These are phyloP conservation scores for Dryobota labecula DNA, from an alignment of 2,888 invertebrate species.

Conservation along the genomic window DNA sequence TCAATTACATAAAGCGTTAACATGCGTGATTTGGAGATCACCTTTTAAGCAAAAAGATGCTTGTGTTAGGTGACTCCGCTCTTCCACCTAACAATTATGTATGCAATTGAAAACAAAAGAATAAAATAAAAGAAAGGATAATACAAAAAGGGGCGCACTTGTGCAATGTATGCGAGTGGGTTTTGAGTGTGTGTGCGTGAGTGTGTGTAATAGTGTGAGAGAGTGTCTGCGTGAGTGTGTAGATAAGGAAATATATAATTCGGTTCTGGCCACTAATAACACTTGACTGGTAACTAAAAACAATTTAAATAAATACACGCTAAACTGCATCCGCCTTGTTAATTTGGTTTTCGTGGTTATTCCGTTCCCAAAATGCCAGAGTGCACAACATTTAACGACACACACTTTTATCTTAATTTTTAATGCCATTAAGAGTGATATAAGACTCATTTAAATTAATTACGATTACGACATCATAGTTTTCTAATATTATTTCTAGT, in stretches of 20 bases:
- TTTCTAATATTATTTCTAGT: not conserved
- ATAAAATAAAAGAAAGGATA: too few species aligned
- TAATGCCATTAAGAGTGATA: conserved; percentile 18
- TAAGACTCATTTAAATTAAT: not conserved
- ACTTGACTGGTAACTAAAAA: not conserved
- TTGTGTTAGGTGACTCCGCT: too few species aligned
- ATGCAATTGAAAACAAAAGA: too few species aligned
- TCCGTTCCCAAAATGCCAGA: not conserved
- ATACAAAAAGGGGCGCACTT: too few species aligned
- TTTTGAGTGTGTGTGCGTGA: too few species aligned
- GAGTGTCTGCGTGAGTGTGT: too few species aligned
- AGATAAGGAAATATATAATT: not conserved
- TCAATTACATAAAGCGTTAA: too few species aligned
- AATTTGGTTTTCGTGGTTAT: not conserved
- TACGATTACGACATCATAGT: not conserved
- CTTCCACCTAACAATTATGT: too few species aligned
- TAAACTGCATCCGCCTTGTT: not conserved
- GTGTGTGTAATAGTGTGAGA: too few species aligned
- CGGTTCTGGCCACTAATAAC: not conserved
- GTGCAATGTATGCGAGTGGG: too few species aligned
- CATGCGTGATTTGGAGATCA: too few species aligned
- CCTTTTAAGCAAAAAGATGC: too few species aligned
- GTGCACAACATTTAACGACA: not conserved
- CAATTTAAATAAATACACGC: not conserved
- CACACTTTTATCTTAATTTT: conserved; percentile 17